Percentiles rank a stretch among this genome's conserved stretches.
Conservation (phyloP, 2,888 invertebrate genomes). For the Drosophila acutilabella region DNA sequence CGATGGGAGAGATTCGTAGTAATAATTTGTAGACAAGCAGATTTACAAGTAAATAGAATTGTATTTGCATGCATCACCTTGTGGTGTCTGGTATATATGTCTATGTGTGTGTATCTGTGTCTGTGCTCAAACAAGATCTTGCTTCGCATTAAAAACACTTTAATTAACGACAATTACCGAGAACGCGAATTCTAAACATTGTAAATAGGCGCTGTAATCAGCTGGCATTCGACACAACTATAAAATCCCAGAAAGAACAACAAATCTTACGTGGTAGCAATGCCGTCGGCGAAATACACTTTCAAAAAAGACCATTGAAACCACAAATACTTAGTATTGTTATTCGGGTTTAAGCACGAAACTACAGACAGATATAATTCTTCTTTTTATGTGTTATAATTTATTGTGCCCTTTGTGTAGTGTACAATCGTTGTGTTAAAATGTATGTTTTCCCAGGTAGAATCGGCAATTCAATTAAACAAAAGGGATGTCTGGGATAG, state of each 20-base stretch:
- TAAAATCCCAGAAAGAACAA: not conserved
- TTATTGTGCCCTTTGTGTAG: too few species aligned
- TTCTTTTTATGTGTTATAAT: too few species aligned
- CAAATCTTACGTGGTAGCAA: too few species aligned
- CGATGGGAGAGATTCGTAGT: not conserved
- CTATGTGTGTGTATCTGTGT: not conserved
- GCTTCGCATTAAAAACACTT: not conserved
- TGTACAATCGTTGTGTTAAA: too few species aligned
- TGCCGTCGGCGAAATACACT: not conserved
- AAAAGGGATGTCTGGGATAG: too few species aligned
- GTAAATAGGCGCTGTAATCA: conserved; percentile 8
- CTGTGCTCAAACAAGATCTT: not conserved
- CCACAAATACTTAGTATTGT: too few species aligned
- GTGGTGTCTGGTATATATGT: not conserved
- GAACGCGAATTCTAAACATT: conserved; percentile 3
- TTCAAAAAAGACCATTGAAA: not conserved
- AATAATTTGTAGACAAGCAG: not conserved
- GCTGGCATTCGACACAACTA: not conserved
- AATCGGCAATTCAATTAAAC: too few species aligned
- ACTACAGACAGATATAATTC: too few species aligned
- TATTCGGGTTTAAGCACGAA: too few species aligned
- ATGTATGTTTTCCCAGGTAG: too few species aligned
- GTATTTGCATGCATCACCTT: not conserved
- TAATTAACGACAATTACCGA: conserved; percentile 18
- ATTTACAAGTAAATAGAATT: not conserved